Evolutionary conservation across 1,140 invertebrate genomes (phyloP).

Genomic region (Drosophila teissieri): DNA sequence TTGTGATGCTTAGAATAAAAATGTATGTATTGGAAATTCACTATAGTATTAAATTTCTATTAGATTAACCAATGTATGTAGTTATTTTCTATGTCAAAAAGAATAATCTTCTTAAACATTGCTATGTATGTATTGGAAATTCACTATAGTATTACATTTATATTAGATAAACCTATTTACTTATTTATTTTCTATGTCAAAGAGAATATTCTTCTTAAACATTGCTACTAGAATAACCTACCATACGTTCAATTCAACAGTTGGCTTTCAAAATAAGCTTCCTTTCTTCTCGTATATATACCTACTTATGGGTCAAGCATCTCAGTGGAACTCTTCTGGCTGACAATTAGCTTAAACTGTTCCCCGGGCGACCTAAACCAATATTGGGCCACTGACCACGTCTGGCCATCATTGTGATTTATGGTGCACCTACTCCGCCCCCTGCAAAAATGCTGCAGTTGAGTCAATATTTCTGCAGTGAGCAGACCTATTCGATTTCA

Average conservation of each 20-base stretch:
- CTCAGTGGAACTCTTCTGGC: background rate
- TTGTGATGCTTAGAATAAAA: too few relatives aligned
- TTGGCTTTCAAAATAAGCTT: background rate
- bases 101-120: too few relatives aligned
- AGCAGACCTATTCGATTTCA: constrained; percentile 44
- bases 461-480: constrained; percentile 47
- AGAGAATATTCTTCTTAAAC: too few relatives aligned
- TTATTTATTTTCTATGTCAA: background rate
- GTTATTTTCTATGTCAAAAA: too few relatives aligned
- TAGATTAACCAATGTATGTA: too few relatives aligned
- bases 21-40: too few relatives aligned
- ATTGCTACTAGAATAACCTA: background rate
- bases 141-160: too few relatives aligned
- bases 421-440: constrained; percentile 6
- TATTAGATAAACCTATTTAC: too few relatives aligned
- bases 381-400: constrained; percentile 28
- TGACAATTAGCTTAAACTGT: constrained; percentile 51
- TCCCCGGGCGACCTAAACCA: constrained; percentile 28
- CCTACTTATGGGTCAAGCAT: background rate
- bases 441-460: constrained; percentile 37
- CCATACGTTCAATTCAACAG: background rate
- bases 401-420: constrained; percentile 44
- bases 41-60: too few relatives aligned
- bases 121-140: too few relatives aligned
- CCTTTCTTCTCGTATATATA: constrained; percentile 1